Conservation (phyloP, 2,888 invertebrate species). For the Agrypnus murinus region DNA sequence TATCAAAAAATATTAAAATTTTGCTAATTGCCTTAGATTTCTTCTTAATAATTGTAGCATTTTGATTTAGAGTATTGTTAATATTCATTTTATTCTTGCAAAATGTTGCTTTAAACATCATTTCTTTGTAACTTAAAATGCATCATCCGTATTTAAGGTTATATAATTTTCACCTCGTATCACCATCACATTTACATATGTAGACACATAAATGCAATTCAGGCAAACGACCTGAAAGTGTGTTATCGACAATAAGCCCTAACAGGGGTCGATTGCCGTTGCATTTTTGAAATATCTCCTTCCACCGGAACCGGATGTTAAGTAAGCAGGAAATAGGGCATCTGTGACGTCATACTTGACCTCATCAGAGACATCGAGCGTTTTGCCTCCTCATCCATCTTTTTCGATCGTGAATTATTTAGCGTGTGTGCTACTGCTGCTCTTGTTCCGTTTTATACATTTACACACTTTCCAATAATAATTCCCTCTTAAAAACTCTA, state of each 20-base stretch:
- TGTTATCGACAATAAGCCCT: constrained; percentile 46
- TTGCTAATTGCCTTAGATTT: no score
- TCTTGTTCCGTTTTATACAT: no score
- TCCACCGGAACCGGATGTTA: constrained; percentile 56
- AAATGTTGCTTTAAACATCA: no score
- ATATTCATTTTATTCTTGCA: no score
- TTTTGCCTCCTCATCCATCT: not conserved
- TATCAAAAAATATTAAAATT: no score
- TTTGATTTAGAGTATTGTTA: no score
- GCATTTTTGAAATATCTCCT: constrained; percentile 52
- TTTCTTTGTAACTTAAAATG: no score
- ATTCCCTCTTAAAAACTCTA: no score
- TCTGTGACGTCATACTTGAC: constrained; percentile 59
- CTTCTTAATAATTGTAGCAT: no score
- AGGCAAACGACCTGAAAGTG: constrained; percentile 52
- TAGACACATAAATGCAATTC: constrained; percentile 17
- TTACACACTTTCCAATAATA: no score
- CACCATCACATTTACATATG: not conserved
- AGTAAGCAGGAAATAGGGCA: constrained; percentile 61
- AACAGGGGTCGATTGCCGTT: constrained; percentile 31
- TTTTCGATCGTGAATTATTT: constrained; percentile 20
- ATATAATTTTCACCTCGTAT: no score
- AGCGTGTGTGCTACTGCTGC: not conserved
- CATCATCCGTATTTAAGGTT: no score
- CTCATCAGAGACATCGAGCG: constrained; percentile 47